phyloP scores from a whole-genome alignment of 2,797 vertebrate species.

The Crocidura indochinensis region DNA sequence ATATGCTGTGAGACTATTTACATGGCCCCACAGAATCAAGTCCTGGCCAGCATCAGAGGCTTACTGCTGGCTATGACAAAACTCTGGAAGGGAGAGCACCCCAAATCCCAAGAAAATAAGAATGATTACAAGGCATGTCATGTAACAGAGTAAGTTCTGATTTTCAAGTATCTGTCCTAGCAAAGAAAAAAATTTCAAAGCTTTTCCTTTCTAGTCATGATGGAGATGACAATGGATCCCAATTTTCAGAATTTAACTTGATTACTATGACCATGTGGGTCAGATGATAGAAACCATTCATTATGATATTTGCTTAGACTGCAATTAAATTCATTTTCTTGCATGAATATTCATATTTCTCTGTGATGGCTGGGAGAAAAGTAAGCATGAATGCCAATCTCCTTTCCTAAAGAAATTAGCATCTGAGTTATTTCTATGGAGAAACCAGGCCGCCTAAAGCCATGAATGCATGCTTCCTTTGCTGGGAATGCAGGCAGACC shows the following conservation, averaged over 20 bases:
- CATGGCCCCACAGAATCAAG: not conserved
- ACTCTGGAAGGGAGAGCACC: not conserved
- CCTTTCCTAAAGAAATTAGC: slow-evolving; percentile 72
- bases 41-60: not conserved
- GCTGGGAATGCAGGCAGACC: not conserved
- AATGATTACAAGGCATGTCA: slow-evolving; percentile 2
- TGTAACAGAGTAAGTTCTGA: not conserved
- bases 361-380: slow-evolving; percentile 72
- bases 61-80: not conserved
- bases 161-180: slow-evolving; percentile 46
- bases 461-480: slow-evolving; percentile 13
- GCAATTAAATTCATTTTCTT: slow-evolving; percentile 76
- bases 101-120: not conserved
- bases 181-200: slow-evolving; percentile 69
- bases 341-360: slow-evolving; percentile 81
- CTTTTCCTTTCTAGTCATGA: slow-evolving; percentile 47
- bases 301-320: slow-evolving; percentile 66
- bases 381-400: slow-evolving; percentile 60
- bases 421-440: slow-evolving; percentile 67
- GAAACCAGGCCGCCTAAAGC: slow-evolving; percentile 32
- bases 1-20: not conserved
- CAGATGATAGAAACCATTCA: slow-evolving; percentile 66
- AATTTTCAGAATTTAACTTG: slow-evolving; percentile 52
- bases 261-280: slow-evolving; percentile 51
- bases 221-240: slow-evolving; percentile 22